Evolutionary conservation across 2,797 vertebrate species (phyloP).

Genomic region (Carcharodon carcharias): DNA sequence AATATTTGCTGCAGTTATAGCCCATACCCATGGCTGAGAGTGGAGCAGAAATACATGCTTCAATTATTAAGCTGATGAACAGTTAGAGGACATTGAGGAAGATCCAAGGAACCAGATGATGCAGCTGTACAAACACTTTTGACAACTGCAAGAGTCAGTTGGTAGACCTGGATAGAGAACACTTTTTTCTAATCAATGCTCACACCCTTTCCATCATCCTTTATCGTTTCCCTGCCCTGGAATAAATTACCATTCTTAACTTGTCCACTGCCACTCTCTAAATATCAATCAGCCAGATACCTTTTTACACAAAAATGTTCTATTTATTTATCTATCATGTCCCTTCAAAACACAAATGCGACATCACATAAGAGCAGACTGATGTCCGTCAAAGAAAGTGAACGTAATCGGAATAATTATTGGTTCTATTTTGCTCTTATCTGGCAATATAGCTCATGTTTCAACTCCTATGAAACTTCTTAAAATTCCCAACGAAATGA

Average conservation of each 20-base stretch:
- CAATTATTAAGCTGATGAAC: not conserved
- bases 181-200: not conserved
- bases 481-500: not conserved
- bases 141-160: not conserved
- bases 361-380: not conserved
- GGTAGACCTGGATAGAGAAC: not conserved
- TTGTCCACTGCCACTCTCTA: not conserved
- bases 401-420: not conserved
- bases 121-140: not conserved
- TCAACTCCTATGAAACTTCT: not conserved
- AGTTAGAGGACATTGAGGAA: not conserved
- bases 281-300: not conserved
- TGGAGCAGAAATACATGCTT: not conserved
- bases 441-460: not conserved
- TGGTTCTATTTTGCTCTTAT: not conserved
- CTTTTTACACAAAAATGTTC: not conserved
- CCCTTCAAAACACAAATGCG: not conserved
- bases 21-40: not conserved
- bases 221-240: not conserved
- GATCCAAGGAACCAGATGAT: not conserved
- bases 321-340: not conserved
- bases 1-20: not conserved
- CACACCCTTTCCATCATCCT: not conserved
- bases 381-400: not conserved
- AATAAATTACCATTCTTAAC: not conserved